Conservation (phyloP, 2,797 vertebrate species). For the Tiaroga cobitis region DNA sequence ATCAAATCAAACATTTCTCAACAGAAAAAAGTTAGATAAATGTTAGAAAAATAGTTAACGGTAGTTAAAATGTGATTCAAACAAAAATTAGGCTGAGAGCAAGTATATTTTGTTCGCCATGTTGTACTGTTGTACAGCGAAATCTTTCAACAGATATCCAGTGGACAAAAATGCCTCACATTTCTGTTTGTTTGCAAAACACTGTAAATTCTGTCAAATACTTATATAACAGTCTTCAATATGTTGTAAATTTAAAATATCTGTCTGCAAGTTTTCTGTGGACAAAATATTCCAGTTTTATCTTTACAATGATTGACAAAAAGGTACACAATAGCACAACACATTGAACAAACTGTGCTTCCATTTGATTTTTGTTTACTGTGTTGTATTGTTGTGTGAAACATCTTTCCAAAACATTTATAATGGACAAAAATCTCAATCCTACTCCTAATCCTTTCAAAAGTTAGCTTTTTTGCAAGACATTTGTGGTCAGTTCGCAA, state of each 20-base stretch:
- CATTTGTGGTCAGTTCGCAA: not conserved
- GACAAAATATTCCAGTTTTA: not conserved
- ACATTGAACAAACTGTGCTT: not conserved
- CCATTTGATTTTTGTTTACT: not conserved
- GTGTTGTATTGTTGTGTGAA: not conserved
- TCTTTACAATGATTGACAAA: constrained; percentile 1
- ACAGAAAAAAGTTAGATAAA: not conserved
- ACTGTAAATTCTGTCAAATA: not conserved
- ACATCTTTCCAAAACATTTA: not conserved
- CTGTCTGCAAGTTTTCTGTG: not conserved
- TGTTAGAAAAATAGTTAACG: not conserved
- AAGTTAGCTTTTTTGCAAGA: not conserved
- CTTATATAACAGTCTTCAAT: not conserved
- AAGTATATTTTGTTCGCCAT: not conserved
- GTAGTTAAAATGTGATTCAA: not conserved
- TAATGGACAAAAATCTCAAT: not conserved
- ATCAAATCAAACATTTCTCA: not conserved
- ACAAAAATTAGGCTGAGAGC: not conserved
- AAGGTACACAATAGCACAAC: too few relatives aligned
- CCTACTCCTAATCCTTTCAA: not conserved
- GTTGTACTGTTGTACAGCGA: too few relatives aligned
- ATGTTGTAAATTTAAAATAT: not conserved
- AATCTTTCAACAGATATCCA: not conserved
- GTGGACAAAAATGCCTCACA: not conserved
- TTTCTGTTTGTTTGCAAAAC: not conserved